Base-by-base conservation (phyloP, 2,888 invertebrate genomes). In the Siphlonurus alternatus region DNA sequence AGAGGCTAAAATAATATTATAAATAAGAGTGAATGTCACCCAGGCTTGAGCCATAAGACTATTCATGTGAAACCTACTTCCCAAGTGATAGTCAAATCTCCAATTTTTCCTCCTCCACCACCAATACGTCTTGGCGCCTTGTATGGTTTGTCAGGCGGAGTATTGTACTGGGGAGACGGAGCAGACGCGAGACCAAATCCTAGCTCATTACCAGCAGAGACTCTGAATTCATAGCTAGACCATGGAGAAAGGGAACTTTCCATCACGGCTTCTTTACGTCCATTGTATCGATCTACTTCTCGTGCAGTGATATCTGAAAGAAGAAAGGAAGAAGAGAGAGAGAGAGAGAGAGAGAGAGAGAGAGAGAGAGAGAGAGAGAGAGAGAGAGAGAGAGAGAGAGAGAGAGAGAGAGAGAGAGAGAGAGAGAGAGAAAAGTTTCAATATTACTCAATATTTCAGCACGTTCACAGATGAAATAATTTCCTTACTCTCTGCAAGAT, bases 61-160 rank as follows among this genome's bases (percentile, higher is more conserved):
- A 61, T 61, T 38, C 24, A n/a, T 51, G 23, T 23, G 25, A 5
- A 19, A 70, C 72, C 70, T 71, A 78, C 78, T 71, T 76, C 81
- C 96, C 96, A 97, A 0, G 85, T 89, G 63, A 98, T 92, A 0
- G 91, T 89, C 2, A 98, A 82, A 73, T 94, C 94, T 0, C 96
- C 95, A 67, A 93, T 92, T 76, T 95, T 96, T 15, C 96, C 96
- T 59, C 96, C 96, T 2, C 97, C 97, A 0, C 97, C 96, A 19
- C 90, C 84, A 53, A 98, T 82, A 70, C 90, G 88, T 2, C 77
- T 74, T 1, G 95, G 95, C 3, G 87, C 82, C 70, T 83, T 83
- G 68, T 84, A 85, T 0, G 94, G 94, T 67, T 80, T 83, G 70
- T 89, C 90, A 2, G 90, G 84, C 38, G 85, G 83, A 0, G 94